Evolutionary conservation across 2,113 vertebrate species (phyloP), one percentile per base, ranked within the genome.

Genomic region (Terrapene triunguis): DNA sequence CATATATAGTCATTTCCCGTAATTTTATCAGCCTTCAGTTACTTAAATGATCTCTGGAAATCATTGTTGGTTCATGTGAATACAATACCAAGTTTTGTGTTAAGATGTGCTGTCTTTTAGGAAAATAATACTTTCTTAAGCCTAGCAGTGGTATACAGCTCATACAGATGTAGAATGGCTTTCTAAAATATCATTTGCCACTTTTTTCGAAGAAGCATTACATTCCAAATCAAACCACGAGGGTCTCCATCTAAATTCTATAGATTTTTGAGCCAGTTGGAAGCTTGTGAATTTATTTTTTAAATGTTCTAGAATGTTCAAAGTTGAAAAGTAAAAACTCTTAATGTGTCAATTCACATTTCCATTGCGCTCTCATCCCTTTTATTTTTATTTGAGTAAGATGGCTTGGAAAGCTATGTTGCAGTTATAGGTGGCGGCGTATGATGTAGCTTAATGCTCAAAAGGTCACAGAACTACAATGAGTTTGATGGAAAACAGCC

Each of bases 401-500:
- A 90, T 94, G 94, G 94, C 87, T 96, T 95, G 84, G 93, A 96
- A 97, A 95, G 83, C 93, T 95, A 9, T 82, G 91, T 92, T 96
- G 88, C 93, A 91, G 95, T 96, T 95, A 82, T 94, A 97, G 93
- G 94, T 96, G 94, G 93, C 91, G 91, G 87, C 9, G 0, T 96
- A 95, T 96, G 93, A 96, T 97, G 92, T 93, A 94, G 94, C 92
- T 97, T 96, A 97, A 96, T 96, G 95, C 94, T 97, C 78, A 94
- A 95, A 51, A 98, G 98, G 96, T 98, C 97, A 97, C 22, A 47
- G 96, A 97, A 97, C 94, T 97, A 96, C 97, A 97, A 84, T 96
- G 98, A 98, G 90, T 94, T 97, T 99, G 99, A 99, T 98, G 96
- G 97, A 99, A 99, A 99, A 98, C 99, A 99, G 99, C 98, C 98